phyloP scores from a whole-genome alignment of 1,140 invertebrate species.

The Bombus ignitus region DNA sequence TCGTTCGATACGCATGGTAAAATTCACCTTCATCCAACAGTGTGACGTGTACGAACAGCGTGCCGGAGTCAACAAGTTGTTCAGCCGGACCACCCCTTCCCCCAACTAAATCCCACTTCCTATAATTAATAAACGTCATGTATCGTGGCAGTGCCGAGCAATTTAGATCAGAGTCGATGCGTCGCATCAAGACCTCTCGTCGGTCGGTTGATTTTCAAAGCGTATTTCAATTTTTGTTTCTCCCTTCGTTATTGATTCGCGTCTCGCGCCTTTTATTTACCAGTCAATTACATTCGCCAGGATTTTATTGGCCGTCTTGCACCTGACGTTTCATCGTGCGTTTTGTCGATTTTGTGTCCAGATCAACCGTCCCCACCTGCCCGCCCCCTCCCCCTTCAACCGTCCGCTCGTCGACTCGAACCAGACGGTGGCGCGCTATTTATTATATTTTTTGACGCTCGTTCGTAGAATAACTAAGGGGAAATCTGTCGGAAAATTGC shows the following conservation, averaged over 20 bases:
- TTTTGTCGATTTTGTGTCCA: constrained; percentile 50
- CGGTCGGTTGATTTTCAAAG: constrained; percentile 63
- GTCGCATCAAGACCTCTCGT: constrained; percentile 62
- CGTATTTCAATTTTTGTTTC: constrained; percentile 66
- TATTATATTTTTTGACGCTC: constrained; percentile 36
- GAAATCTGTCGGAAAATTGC: constrained; percentile 25
- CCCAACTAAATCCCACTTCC: constrained; percentile 74
- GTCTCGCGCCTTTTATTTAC: constrained; percentile 61
- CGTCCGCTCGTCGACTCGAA: not conserved
- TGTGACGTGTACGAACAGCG: constrained; percentile 58
- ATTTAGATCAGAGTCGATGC: constrained; percentile 64
- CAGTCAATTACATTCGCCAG: constrained; percentile 53
- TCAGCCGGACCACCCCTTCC: constrained; percentile 69
- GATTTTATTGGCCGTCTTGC: constrained; percentile 56
- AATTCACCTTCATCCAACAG: constrained; percentile 43
- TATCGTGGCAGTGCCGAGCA: constrained; percentile 65
- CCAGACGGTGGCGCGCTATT: constrained; percentile 2
- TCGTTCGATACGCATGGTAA: constrained; percentile 28
- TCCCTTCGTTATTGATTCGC: constrained; percentile 54
- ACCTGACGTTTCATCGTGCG: constrained; percentile 54
- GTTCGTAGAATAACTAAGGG: constrained; percentile 4
- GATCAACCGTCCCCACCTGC: not conserved
- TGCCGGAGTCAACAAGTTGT: constrained; percentile 73
- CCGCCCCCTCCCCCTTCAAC: not conserved
- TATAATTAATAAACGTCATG: constrained; percentile 74